Conservation (phyloP, 2,113 vertebrate species). For the Pseudolaguvia tuberculata region DNA sequence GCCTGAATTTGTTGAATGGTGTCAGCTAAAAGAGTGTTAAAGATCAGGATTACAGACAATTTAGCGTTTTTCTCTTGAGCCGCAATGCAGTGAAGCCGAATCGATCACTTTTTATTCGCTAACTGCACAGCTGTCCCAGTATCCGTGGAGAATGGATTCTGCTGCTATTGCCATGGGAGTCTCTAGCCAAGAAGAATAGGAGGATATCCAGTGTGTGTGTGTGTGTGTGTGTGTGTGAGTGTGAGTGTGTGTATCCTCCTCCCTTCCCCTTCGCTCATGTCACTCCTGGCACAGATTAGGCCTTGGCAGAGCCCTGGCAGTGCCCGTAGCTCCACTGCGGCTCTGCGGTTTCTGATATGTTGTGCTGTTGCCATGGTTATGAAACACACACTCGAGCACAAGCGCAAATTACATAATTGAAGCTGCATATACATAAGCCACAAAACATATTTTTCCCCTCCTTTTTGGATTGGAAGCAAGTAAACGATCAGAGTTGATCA, state of each 20-base stretch:
- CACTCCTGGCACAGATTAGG: slow-evolving; percentile 72
- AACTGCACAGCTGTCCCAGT: slow-evolving; percentile 72
- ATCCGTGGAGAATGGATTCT: slow-evolving; percentile 76
- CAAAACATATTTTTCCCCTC: slow-evolving; percentile 53
- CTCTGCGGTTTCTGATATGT: slow-evolving; percentile 72
- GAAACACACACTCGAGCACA: slow-evolving; percentile 54
- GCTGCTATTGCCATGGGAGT: slow-evolving; percentile 68
- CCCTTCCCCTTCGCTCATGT: slow-evolving; percentile 65
- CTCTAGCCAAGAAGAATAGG: slow-evolving; percentile 72
- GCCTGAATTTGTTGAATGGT: slow-evolving; percentile 50
- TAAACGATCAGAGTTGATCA: slow-evolving; percentile 41
- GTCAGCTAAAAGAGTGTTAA: slow-evolving; percentile 56
- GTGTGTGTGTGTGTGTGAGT: slow-evolving; percentile 47
- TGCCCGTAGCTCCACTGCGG: slow-evolving; percentile 61
- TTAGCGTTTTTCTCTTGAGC: slow-evolving; percentile 67
- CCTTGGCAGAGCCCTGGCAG: slow-evolving; percentile 65
- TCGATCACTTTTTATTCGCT: slow-evolving; percentile 62
- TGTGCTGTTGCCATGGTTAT: slow-evolving; percentile 72
- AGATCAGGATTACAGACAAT: slow-evolving; percentile 65
- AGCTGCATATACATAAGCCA: slow-evolving; percentile 63
- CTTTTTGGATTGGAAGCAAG: slow-evolving; percentile 23
- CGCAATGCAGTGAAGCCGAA: slow-evolving; percentile 60
- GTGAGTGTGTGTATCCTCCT: slow-evolving; percentile 55
- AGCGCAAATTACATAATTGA: slow-evolving; percentile 72
- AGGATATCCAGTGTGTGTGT: slow-evolving; percentile 70